These are phyloP conservation scores for Phylloscopus whistleri DNA, from an alignment of 2,113 vertebrate genomes.

Conservation along the genomic window DNA sequence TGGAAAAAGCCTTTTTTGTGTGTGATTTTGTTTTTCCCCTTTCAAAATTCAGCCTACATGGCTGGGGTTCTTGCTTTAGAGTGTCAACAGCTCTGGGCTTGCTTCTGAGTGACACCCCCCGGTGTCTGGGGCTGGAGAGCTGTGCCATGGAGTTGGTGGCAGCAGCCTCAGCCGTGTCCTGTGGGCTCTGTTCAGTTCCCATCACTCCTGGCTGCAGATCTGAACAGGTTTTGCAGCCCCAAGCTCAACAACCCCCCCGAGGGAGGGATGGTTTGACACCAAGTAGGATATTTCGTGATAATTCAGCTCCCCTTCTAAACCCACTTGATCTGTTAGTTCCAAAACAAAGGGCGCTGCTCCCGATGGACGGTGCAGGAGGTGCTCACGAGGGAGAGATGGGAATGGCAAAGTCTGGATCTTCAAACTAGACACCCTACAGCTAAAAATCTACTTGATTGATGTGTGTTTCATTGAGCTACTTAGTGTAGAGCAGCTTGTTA, in stretches of 20 bases:
- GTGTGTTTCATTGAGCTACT: slow-evolving; percentile 20
- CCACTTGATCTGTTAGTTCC: not conserved
- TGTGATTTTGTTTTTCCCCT: not conserved
- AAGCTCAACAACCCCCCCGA: not conserved
- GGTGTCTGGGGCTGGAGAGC: not conserved
- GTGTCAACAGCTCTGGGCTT: not conserved
- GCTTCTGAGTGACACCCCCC: not conserved
- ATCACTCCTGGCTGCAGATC: not conserved
- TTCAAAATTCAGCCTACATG: not conserved
- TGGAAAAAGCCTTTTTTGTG: not conserved
- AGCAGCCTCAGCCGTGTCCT: accelerated
- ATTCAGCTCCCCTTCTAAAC: not conserved
- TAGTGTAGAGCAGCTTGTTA: not conserved
- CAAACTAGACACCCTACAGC: not conserved
- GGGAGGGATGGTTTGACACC: not conserved
- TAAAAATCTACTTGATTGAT: not conserved
- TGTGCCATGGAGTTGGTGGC: accelerated
- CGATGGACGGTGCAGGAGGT: not conserved
- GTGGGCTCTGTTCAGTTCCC: accelerated
- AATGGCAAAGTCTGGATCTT: not conserved
- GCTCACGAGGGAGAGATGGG: not conserved
- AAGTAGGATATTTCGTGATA: not conserved
- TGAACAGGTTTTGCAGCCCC: not conserved
- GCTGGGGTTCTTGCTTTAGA: not conserved
- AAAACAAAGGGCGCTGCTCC: not conserved